These are phyloP conservation scores for Tonatia bakeri DNA, from an alignment of 2,113 vertebrate species.

Conservation along the genomic window DNA sequence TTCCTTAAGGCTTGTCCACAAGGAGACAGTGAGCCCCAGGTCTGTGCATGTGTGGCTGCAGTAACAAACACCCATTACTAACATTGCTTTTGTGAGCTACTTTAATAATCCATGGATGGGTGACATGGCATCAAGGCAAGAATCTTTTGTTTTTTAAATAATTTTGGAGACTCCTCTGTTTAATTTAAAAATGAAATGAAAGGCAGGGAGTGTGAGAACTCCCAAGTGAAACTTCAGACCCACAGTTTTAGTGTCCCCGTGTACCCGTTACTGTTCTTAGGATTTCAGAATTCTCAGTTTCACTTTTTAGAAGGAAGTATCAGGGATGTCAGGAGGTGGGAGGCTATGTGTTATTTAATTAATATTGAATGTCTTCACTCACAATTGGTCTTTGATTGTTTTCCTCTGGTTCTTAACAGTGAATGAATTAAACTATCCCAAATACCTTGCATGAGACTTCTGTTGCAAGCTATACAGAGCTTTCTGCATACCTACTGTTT, in stretches of 20 bases:
- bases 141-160: not conserved
- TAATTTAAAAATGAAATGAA: not conserved
- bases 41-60: slow-evolving; percentile 20
- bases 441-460: slow-evolving; percentile 78
- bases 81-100: slow-evolving; percentile 8
- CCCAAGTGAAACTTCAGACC: not conserved
- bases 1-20: not conserved
- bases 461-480: slow-evolving; percentile 69
- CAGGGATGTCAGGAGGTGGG: not conserved
- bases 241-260: not conserved
- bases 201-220: not conserved
- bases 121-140: not conserved
- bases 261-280: not conserved
- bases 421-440: slow-evolving; percentile 70
- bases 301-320: not conserved
- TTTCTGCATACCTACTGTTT: slow-evolving; percentile 60
- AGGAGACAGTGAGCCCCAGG: not conserved
- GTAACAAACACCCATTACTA: not conserved
- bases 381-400: slow-evolving; percentile 73
- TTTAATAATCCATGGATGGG: not conserved
- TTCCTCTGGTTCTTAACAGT: slow-evolving; percentile 69
- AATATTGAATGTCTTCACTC: slow-evolving; percentile 61
- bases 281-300: not conserved
- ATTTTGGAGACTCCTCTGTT: not conserved
- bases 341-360: slow-evolving; percentile 15